phyloP scores from a whole-genome alignment of 2,797 vertebrate genomes.

The Propithecus perrieri region DNA sequence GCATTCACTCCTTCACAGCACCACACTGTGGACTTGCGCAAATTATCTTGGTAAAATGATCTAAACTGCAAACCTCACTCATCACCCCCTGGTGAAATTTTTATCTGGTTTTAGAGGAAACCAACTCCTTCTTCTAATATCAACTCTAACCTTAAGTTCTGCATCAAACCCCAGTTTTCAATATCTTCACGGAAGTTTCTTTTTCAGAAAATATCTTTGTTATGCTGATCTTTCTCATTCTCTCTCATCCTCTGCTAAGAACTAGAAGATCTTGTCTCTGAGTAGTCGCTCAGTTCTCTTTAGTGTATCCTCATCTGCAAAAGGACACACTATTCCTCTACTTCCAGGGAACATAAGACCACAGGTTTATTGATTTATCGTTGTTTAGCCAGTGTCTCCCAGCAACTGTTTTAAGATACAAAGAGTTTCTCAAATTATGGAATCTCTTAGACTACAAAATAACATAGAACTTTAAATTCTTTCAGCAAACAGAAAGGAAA shows the following conservation, averaged over 20 bases:
- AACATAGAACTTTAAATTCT: slow-evolving; percentile 26
- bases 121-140: background rate
- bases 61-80: background rate
- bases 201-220: slow-evolving; percentile 52
- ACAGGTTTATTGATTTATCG: slow-evolving; percentile 53
- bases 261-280: slow-evolving; percentile 21
- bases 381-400: slow-evolving; percentile 56
- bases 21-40: background rate
- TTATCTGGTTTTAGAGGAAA: slow-evolving; percentile 20
- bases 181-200: slow-evolving; percentile 34
- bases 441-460: slow-evolving; percentile 55
- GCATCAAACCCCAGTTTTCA: slow-evolving; percentile 17
- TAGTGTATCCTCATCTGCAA: background rate
- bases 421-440: background rate
- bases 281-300: background rate
- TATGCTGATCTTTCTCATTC: background rate
- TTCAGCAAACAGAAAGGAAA: slow-evolving; percentile 42
- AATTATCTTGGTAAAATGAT: background rate
- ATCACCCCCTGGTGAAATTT: background rate
- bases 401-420: slow-evolving; percentile 62
- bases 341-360: slow-evolving; percentile 16
- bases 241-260: slow-evolving; percentile 37
- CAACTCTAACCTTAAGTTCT: slow-evolving; percentile 28
- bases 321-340: slow-evolving; percentile 1
- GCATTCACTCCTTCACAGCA: background rate